Evolutionary conservation across 2,888 invertebrate genomes (phyloP).

Genomic region (Rosalia funebris): DNA sequence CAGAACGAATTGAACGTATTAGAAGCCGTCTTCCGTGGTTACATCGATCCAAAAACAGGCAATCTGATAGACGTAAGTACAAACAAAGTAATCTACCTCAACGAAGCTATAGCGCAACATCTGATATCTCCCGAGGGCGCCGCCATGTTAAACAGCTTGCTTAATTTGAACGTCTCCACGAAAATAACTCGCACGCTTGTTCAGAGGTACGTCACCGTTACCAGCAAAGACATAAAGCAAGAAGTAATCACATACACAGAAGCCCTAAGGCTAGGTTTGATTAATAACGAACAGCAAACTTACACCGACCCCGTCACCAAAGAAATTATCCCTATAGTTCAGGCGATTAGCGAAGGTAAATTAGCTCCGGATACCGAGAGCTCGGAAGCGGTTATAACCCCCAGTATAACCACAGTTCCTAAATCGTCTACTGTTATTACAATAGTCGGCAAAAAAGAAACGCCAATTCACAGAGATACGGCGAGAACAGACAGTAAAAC

Average conservation of each 20-base stretch:
- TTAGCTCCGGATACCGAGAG: conserved; percentile 69
- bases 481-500: conserved; percentile 17
- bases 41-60: conserved; percentile 89
- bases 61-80: conserved; percentile 81
- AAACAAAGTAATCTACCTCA: conserved; percentile 79
- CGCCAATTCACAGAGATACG: conserved; percentile 28
- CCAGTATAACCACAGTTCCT: conserved; percentile 46
- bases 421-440: conserved; percentile 48
- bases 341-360: conserved; percentile 80
- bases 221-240: conserved; percentile 70
- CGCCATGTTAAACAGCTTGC: conserved; percentile 81
- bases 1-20: conserved; percentile 83
- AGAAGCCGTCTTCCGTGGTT: conserved; percentile 86
- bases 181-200: conserved; percentile 88
- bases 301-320: conserved; percentile 82
- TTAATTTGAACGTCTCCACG: conserved; percentile 88
- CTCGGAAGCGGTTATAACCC: conserved; percentile 50
- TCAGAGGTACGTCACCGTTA: conserved; percentile 82
- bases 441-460: conserved; percentile 46
- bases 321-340: conserved; percentile 77
- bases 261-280: conserved; percentile 79
- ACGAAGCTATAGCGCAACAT: conserved; percentile 86
- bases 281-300: conserved; percentile 80
- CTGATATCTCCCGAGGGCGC: conserved; percentile 90
- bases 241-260: conserved; percentile 79